These are phyloP conservation scores for Laticauda colubrina DNA, from an alignment of 2,113 vertebrate species.

Conservation along the genomic window DNA sequence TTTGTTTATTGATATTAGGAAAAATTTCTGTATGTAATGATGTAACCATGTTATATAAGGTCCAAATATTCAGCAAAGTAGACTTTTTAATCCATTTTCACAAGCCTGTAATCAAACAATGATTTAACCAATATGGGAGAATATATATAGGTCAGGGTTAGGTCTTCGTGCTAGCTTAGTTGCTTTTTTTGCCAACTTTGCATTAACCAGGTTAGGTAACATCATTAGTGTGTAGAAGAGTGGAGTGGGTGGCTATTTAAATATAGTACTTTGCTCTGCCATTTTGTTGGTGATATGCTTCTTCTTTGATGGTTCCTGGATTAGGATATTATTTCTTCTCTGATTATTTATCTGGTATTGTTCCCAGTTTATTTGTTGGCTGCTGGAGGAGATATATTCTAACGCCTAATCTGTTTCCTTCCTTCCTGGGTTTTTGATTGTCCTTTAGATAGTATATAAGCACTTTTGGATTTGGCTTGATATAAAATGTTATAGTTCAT, in stretches of 20 bases:
- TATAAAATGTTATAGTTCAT: neutral
- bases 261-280: neutral
- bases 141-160: neutral
- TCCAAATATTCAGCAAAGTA: neutral
- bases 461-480: neutral
- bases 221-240: neutral
- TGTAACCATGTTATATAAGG: neutral
- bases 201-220: neutral
- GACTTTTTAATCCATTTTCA: neutral
- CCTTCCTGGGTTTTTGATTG: neutral
- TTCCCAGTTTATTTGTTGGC: neutral
- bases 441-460: neutral
- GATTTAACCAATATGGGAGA: neutral
- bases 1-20: neutral
- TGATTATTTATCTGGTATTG: neutral
- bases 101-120: neutral
- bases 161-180: neutral
- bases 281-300: neutral
- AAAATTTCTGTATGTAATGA: neutral
- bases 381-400: neutral
- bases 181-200: neutral
- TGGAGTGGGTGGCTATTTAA: neutral
- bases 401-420: neutral
- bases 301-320: neutral
- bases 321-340: neutral